Percentiles rank a stretch among this genome's conserved stretches.
Evolutionary conservation across 2,888 invertebrate species (phyloP).

Genomic region (Papilio elwesi): DNA sequence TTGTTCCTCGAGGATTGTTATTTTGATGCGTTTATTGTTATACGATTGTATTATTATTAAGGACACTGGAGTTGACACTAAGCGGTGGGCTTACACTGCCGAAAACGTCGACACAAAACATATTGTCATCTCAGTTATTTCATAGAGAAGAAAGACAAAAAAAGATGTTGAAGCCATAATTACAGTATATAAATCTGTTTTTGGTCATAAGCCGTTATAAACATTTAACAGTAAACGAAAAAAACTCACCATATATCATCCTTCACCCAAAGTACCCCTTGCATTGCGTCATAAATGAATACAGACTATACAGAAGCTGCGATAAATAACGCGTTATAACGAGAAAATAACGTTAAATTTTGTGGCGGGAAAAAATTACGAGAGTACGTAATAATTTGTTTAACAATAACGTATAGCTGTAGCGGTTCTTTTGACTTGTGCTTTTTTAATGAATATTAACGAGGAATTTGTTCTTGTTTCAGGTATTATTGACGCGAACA

Average conservation of each 20-base stretch:
- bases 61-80: background rate
- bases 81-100: no score
- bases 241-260: slow-evolving; percentile 4
- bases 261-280: background rate
- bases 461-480: slow-evolving; percentile 50
- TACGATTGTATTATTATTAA: background rate
- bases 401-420: slow-evolving; percentile 58
- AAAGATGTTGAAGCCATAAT: background rate
- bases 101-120: no score
- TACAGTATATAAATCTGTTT: background rate
- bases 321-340: slow-evolving; percentile 37
- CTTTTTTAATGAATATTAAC: slow-evolving; percentile 56
- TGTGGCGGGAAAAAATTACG: slow-evolving; percentile 17
- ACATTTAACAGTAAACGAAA: slow-evolving; percentile 3
- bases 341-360: slow-evolving; percentile 30
- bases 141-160: no score
- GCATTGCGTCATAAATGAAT: slow-evolving; percentile 25
- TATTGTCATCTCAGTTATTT: no score
- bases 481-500: slow-evolving; percentile 44
- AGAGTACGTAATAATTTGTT: slow-evolving; percentile 47
- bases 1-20: slow-evolving; percentile 25
- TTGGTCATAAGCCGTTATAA: background rate
- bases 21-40: slow-evolving; percentile 19
- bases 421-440: slow-evolving; percentile 33
- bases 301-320: slow-evolving; percentile 17